A percentile compares a stretch with the other conserved stretches of the same genome.
These are phyloP conservation scores for Epinotia brunnichana DNA, from an alignment of 2,888 invertebrate genomes.

Conservation along the genomic window DNA sequence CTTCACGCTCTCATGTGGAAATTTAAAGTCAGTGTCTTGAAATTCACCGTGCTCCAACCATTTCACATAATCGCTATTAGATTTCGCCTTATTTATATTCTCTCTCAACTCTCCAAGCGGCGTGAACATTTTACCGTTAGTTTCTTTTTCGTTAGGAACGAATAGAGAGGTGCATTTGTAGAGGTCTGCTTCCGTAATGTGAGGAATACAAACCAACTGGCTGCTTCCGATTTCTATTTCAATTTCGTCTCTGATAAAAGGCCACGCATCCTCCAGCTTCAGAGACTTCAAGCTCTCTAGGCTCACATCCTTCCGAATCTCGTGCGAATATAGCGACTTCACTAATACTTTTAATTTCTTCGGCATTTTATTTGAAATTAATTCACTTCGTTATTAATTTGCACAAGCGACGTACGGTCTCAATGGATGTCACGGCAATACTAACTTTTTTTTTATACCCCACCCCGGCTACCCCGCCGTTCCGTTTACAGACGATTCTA, in stretches of 20 bases:
- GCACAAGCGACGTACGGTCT: constrained; percentile 47
- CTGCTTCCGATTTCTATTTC: constrained; percentile 81
- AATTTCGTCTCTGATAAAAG: constrained; percentile 81
- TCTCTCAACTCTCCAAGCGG: constrained; percentile 74
- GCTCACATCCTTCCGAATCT: constrained; percentile 81
- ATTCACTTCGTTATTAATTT: constrained; percentile 37
- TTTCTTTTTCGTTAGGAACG: constrained; percentile 76
- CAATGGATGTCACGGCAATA: constrained; percentile 54
- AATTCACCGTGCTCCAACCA: constrained; percentile 72
- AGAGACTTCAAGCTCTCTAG: constrained; percentile 75
- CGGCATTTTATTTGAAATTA: constrained; percentile 66
- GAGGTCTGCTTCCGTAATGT: constrained; percentile 79
- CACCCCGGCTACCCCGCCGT: no score
- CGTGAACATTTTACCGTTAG: constrained; percentile 77
- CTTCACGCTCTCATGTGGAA: constrained; percentile 80
- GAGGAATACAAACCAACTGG: constrained; percentile 79
- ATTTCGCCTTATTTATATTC: constrained; percentile 73
- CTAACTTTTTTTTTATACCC: constrained; percentile 53
- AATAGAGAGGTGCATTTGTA: constrained; percentile 80
- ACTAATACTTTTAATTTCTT: constrained; percentile 80
- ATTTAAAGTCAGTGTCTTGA: constrained; percentile 72
- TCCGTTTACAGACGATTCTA: constrained; percentile 10
- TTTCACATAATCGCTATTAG: constrained; percentile 69
- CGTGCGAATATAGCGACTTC: constrained; percentile 79
- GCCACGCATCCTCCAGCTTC: constrained; percentile 81